Conservation (phyloP, 2,113 vertebrate species). For the Rhea americana region DNA sequence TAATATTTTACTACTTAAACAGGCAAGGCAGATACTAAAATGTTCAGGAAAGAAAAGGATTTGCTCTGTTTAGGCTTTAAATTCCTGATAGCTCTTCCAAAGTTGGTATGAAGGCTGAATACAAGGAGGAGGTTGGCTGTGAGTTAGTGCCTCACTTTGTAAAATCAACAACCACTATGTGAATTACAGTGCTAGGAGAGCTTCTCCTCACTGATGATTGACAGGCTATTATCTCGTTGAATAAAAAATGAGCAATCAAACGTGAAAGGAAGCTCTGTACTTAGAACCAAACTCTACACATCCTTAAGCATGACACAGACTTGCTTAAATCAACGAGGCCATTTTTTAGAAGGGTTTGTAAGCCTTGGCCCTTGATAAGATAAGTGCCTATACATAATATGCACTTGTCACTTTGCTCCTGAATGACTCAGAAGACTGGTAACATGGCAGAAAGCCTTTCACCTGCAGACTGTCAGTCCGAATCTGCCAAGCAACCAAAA, state of each 20-base stretch:
- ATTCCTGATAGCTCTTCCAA: neutral
- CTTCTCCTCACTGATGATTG: neutral
- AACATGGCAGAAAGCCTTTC: neutral
- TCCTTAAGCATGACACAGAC: neutral
- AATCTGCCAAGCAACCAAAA: constrained; percentile 24
- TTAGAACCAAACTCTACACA: neutral
- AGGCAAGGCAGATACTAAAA: neutral
- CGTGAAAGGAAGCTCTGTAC: neutral
- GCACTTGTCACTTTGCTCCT: neutral
- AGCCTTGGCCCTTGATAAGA: neutral
- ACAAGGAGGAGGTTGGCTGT: neutral
- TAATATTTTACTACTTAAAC: neutral
- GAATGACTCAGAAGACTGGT: neutral
- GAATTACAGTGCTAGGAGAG: neutral
- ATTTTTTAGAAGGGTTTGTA: constrained; percentile 7
- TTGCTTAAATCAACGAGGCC: neutral
- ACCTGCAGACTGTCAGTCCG: constrained; percentile 18
- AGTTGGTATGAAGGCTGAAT: neutral
- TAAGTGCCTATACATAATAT: neutral
- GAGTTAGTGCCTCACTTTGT: neutral
- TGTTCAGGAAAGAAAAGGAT: neutral
- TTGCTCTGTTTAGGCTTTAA: neutral
- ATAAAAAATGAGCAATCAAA: constrained; percentile 46
- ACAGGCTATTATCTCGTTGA: constrained; percentile 42
- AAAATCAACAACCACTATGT: neutral